Conservation (phyloP, 2,888 invertebrate species). For the Latrodectus elegans region DNA sequence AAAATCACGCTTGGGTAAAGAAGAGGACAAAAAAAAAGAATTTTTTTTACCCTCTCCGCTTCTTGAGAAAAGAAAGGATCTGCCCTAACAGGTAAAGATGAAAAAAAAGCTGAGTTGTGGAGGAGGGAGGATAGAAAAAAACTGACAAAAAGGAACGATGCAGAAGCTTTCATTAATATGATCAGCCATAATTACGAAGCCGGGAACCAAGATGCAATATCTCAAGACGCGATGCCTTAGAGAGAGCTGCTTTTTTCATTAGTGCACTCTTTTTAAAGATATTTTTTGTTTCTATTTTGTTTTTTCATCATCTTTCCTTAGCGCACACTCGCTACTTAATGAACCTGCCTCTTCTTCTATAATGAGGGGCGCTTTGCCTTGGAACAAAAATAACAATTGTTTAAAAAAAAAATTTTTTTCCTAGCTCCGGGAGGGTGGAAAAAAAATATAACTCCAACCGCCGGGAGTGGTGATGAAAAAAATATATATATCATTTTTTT, state of each 20-base stretch:
- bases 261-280: constrained; percentile 41
- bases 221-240: constrained; percentile 42
- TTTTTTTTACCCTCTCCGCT: constrained; percentile 1
- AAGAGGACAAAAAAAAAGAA: constrained; percentile 15
- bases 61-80: constrained; percentile 27
- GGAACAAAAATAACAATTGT: constrained; percentile 69
- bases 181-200: constrained; percentile 70
- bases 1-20: constrained; percentile 37
- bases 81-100: constrained; percentile 60
- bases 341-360: constrained; percentile 64
- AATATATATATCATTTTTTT: constrained; percentile 36
- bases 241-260: constrained; percentile 66
- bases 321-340: constrained; percentile 62
- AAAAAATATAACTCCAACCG: constrained; percentile 52
- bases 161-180: constrained; percentile 69
- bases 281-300: constrained; percentile 39
- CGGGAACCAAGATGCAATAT: constrained; percentile 59
- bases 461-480: constrained; percentile 60
- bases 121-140: constrained; percentile 26
- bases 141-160: constrained; percentile 50
- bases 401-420: constrained; percentile 39
- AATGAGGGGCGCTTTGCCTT: constrained; percentile 67
- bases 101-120: constrained; percentile 20
- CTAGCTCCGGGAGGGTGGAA: neutral
- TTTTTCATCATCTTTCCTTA: constrained; percentile 60